phyloP scores from a whole-genome alignment of 2,797 vertebrate genomes.

The Anguilla anguilla region DNA sequence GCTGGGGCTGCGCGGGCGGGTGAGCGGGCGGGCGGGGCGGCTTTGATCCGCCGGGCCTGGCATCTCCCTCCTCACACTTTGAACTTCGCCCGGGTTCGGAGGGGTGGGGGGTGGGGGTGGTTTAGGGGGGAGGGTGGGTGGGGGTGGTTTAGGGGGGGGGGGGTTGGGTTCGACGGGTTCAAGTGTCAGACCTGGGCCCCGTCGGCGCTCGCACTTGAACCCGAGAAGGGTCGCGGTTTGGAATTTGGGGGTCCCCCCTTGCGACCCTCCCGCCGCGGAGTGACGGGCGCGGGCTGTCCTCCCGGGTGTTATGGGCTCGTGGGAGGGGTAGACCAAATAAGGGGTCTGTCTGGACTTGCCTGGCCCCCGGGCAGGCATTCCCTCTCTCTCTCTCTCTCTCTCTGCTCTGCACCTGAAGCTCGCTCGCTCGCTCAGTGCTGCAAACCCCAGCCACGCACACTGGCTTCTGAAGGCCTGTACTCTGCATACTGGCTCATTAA shows the following conservation, averaged over 20 bases:
- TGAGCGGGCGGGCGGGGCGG: slow-evolving; percentile 35
- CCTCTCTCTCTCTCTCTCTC: background rate
- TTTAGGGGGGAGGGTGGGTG: too few species aligned
- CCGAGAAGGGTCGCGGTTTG: slow-evolving; percentile 11
- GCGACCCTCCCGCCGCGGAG: slow-evolving; percentile 42
- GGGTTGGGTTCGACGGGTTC: slow-evolving; percentile 32
- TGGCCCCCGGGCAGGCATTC: slow-evolving; percentile 14
- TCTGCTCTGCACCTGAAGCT: background rate
- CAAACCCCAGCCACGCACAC: background rate
- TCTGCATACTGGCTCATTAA: background rate
- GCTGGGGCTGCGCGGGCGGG: slow-evolving; percentile 43
- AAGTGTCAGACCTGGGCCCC: slow-evolving; percentile 42
- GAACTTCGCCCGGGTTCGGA: slow-evolving; percentile 60
- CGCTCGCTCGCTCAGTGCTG: background rate
- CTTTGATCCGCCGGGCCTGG: slow-evolving; percentile 56
- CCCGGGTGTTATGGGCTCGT: slow-evolving; percentile 28
- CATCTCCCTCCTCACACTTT: slow-evolving; percentile 55
- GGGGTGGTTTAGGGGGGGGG: too few species aligned
- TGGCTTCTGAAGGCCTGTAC: too few species aligned
- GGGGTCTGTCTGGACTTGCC: slow-evolving; percentile 61
- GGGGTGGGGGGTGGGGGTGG: background rate
- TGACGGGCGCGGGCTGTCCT: slow-evolving; percentile 46
- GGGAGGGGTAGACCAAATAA: slow-evolving; percentile 62
- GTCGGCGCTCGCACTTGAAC: background rate
- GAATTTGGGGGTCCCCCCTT: slow-evolving; percentile 26